A percentile compares a stretch with the other conserved stretches of the same genome.
Conservation (phyloP, 2,888 invertebrate species). For the Pollenia amentaria region DNA sequence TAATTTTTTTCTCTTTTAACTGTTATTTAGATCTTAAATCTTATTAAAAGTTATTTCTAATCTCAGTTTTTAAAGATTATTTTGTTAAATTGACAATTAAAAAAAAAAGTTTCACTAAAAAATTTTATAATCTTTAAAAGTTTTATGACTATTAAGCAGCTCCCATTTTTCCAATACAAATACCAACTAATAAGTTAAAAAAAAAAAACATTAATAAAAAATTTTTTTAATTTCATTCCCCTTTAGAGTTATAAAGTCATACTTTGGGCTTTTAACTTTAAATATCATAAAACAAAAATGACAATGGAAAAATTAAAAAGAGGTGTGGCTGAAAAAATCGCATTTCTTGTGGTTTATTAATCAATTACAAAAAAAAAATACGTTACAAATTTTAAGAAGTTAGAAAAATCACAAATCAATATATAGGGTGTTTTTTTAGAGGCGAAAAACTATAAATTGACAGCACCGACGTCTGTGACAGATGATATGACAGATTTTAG, state of each 20-base stretch:
- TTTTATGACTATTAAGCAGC: too few species aligned
- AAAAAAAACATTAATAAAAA: background rate
- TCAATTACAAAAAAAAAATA: background rate
- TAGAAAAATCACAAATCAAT: slow-evolving; percentile 18
- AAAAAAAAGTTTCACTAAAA: too few species aligned
- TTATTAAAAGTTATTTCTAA: too few species aligned
- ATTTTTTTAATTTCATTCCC: background rate
- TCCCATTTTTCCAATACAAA: background rate
- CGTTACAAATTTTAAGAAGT: slow-evolving; percentile 35
- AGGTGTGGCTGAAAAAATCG: slow-evolving; percentile 45
- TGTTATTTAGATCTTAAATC: too few species aligned
- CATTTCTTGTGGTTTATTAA: slow-evolving; percentile 8
- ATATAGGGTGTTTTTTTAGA: background rate
- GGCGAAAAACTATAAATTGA: too few species aligned
- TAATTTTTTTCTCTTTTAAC: too few species aligned
- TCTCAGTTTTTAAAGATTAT: too few species aligned
- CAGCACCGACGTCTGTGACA: too few species aligned
- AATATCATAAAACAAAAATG: background rate
- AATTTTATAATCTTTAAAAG: too few species aligned
- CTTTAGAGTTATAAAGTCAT: background rate
- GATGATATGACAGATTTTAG: too few species aligned
- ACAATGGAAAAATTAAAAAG: slow-evolving; percentile 1
- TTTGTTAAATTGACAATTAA: too few species aligned
- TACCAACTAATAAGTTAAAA: background rate
- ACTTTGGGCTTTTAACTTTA: too few species aligned